These are phyloP conservation scores for Drosophila diplacantha DNA, from an alignment of 2,888 invertebrate species.

Conservation along the genomic window DNA sequence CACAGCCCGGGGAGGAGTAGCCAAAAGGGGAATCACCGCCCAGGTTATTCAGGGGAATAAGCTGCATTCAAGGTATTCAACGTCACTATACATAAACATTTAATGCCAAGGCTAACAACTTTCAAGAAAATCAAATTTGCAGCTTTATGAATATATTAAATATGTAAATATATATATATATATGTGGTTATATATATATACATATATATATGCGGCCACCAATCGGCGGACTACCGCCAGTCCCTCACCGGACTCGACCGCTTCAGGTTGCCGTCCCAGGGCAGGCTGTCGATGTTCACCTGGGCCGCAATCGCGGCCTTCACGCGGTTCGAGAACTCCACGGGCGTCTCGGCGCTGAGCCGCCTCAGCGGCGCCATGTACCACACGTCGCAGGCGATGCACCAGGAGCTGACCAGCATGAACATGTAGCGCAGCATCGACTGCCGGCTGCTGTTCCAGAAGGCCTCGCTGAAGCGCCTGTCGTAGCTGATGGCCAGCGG, in stretches of 20 bases:
- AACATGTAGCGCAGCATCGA: constrained; percentile 57
- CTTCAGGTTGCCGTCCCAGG: constrained; percentile 62
- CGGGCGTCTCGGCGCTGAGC: constrained; percentile 22
- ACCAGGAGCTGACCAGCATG: constrained; percentile 54
- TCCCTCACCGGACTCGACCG: constrained; percentile 47
- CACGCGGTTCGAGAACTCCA: constrained; percentile 52
- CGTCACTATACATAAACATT: not conserved
- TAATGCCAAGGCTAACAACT: no score
- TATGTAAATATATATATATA: not conserved
- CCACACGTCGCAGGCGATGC: constrained; percentile 56
- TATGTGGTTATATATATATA: not conserved
- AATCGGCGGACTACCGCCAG: constrained; percentile 24
- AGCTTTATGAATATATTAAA: not conserved
- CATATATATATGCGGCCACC: not conserved
- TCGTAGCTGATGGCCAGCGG: constrained; percentile 95
- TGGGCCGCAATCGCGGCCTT: constrained; percentile 51
- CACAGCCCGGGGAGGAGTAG: not conserved
- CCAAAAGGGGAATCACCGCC: no score
- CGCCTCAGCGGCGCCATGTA: constrained; percentile 50
- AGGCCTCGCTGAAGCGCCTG: constrained; percentile 59
- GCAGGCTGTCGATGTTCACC: constrained; percentile 46
- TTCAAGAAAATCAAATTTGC: not conserved
- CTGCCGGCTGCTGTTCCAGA: constrained; percentile 57
- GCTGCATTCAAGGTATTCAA: no score
- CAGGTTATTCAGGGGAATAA: not conserved